Evolutionary conservation across 2,888 invertebrate species (phyloP), one percentile per base, ranked within the genome.

Genomic region (Fragum fragum): DNA sequence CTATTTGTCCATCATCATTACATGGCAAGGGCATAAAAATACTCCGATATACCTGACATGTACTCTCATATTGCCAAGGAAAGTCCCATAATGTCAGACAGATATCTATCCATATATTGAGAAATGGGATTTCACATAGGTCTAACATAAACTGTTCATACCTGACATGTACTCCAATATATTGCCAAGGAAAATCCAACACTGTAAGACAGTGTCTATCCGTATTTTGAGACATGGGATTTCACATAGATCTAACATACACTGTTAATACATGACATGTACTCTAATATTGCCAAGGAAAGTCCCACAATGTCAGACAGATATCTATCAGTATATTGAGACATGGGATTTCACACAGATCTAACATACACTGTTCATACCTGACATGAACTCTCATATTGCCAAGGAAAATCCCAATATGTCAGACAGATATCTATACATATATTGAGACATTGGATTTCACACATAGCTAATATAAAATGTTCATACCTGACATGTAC

Each of bases 391-490:
- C 83, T 82, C 11, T 83, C n/a, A 55, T 79, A 85, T 75, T 89
- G 88, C 73, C 85, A 81, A 3, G 91, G 91, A 63, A 91, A 89
- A n/a, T 91, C 91, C 88, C 90, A 90, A 1, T 91, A 66, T 3
- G 87, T 86, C 1, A 90, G 87, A 47, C 88, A 82, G 42, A n/a
- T 87, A 73, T 91, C 91, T 16, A 91, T 87, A 23, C 91, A 79
- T 29, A 88, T 73, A 57, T 87, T 80, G 21, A 91, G 88, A 39
- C 82, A 81, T 0, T 89, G 90, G 29, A 91, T 89, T 68, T 89
- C 87, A 73, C 90, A 90, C 29, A 91, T 81, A 32, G 90, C 88
- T 55, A 90, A 69, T 91, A 91, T 90, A 81, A 91, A 91, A 61
- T 87, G 85, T n/a, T n/a, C n/a, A n/a, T 7, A 52, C 52, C 14